Evolutionary conservation across 2,888 invertebrate species (phyloP).

Genomic region (Scaptomyza flava): DNA sequence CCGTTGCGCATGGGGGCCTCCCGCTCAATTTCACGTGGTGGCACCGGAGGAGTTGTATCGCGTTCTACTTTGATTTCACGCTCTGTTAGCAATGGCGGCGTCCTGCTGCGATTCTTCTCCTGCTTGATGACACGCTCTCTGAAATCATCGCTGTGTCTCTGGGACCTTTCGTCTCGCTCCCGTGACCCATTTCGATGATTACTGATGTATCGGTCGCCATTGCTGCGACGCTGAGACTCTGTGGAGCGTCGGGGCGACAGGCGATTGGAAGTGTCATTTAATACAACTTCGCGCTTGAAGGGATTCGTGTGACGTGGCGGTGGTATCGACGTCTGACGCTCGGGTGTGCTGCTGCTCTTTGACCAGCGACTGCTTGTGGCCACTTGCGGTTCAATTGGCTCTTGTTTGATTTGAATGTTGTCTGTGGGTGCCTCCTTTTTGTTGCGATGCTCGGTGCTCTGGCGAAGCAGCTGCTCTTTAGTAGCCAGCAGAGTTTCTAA

Average conservation of each 20-base stretch:
- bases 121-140: constrained; percentile 49
- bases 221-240: constrained; percentile 22
- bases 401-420: constrained; percentile 28
- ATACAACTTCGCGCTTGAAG: constrained; percentile 68
- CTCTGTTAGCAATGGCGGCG: constrained; percentile 46
- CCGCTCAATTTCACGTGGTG: not conserved
- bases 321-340: constrained; percentile 1
- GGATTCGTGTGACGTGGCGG: constrained; percentile 45
- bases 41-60: constrained; percentile 49
- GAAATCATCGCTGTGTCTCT: constrained; percentile 20
- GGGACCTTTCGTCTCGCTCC: constrained; percentile 8
- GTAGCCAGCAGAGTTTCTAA: constrained; percentile 68
- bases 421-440: constrained; percentile 43
- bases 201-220: constrained; percentile 30
- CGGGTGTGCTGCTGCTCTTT: constrained; percentile 16
- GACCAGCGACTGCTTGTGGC: not conserved
- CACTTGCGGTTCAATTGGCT: constrained; percentile 6
- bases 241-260: constrained; percentile 16
- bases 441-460: constrained; percentile 64
- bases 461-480: constrained; percentile 63
- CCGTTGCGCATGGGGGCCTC: constrained; percentile 43
- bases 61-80: constrained; percentile 58
- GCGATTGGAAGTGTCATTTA: constrained; percentile 34
- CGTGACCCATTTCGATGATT: constrained; percentile 14
- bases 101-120: constrained; percentile 56